Base-by-base conservation (phyloP, 1,140 invertebrate species). In the Drosophila aff. region DNA sequence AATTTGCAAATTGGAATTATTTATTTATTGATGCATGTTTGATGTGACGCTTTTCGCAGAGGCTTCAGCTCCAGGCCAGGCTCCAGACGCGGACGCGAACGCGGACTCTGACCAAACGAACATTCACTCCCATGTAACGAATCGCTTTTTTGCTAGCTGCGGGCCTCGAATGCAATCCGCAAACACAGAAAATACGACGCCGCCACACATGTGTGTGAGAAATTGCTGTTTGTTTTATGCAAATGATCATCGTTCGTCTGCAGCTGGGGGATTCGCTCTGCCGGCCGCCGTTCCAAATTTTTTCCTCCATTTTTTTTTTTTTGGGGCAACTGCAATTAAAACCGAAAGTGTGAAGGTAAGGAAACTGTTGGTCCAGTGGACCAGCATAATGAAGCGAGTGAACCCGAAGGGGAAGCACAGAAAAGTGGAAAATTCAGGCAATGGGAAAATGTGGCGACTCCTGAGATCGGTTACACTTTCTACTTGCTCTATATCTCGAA, bases 171-270 rank as follows among this genome's bases (percentile, higher is more conserved):
- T 79, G 76, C 71, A 81, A 85, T 64, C 64, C 66, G 43, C 68
- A 75, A 43, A 57, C 61, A 80, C 44, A 69, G 66, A 65, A 74
- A 69, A 65, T 52, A 33, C 58, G 38, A 40, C 36, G 46, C 36
- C 16, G 61, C 59, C 18, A 64, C 79, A 68, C 80, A 79, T 75
- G 82, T 79, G 80, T 75, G 82, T 76, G 82, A 86, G 81, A 81
- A 87, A 89, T 87, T 78, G 85, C 82, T 89, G 84, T 89, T 87
- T 87, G 81, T 90, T 85, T 85, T 90, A 90, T 90, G 85, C 85
- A 90, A 89, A 90, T 90, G 81, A 89, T 89, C 76, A 61, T 66
- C 58, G 53, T 15, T 53, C 52, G 52, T 47, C 59, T 57, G 80
- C 80, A 66, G 60, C 63, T 43, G 75, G 53, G 53, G 53, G 82